phyloP scores from a whole-genome alignment of 2,888 invertebrate genomes.

The Ophion ellenae region DNA sequence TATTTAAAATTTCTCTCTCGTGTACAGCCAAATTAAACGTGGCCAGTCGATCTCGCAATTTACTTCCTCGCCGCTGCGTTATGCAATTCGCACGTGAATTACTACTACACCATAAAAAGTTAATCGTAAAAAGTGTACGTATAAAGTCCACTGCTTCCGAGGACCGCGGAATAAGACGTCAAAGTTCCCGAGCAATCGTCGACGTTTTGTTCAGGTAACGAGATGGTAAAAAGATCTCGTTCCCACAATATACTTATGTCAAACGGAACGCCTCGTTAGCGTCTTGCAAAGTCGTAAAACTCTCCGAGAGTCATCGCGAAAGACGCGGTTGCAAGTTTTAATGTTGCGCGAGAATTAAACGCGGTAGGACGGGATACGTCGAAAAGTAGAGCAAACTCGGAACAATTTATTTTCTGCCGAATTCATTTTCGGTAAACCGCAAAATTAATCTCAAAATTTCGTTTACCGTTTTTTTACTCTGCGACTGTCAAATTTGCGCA shows the following conservation, averaged over 20 bases:
- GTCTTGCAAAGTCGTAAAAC: background rate
- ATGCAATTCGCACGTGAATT: background rate
- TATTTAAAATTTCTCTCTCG: too few species aligned
- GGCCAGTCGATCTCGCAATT: too few species aligned
- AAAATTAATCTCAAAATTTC: background rate
- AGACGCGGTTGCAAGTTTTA: too few species aligned
- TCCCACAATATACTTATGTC: slow-evolving; percentile 35
- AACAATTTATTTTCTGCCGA: too few species aligned
- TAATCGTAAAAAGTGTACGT: too few species aligned
- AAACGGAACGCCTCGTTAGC: background rate
- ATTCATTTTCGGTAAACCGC: background rate
- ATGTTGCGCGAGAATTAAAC: too few species aligned
- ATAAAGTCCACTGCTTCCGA: background rate
- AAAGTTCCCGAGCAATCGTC: slow-evolving; percentile 38
- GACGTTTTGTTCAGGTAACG: slow-evolving; percentile 36
- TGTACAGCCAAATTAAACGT: too few species aligned
- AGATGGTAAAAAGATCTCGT: slow-evolving; percentile 30
- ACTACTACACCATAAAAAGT: background rate
- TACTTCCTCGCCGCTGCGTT: too few species aligned
- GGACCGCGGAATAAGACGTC: slow-evolving; percentile 16
- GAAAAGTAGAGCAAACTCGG: too few species aligned
- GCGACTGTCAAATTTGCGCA: background rate
- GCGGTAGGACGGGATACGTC: too few species aligned
- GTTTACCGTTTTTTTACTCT: background rate
- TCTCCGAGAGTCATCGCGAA: background rate